Base-by-base conservation (phyloP, 2,797 vertebrate genomes). In the Lepidocolaptes lacrymiger region DNA sequence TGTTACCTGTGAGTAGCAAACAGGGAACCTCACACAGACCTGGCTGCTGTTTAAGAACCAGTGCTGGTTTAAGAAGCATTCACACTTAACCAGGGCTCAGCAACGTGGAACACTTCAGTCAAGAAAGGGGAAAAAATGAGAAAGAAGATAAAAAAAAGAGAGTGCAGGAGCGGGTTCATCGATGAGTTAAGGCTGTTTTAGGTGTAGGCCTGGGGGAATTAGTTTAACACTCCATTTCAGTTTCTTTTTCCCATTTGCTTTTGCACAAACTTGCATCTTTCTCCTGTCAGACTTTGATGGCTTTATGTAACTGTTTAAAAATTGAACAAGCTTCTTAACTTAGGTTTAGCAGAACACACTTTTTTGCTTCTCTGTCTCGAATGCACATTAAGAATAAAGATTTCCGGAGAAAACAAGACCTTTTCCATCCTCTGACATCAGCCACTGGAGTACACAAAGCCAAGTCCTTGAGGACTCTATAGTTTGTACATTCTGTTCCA, bases 241-340 rank as follows among this genome's bases (percentile, higher is more conserved):
- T 56, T 93, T 41, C 88, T 69, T 87, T 77, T 62, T 46, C 81
- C 78, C 56, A 84, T 91, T 93, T 75, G 89, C 88, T 91, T 91
- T 58, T 85, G 62, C 85, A 88, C 79, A 88, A 92, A 85, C 88
- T 87, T 61, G 77, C 79, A 85, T 96, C 90, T 96, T 73, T 75
- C 73, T 89, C 91, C 93, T 94, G 95, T 93, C 96, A 96, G 93
- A 77, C 93, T 96, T 94, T 96, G 95, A 97, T 97, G 97, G 97
- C 91, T 97, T 97, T 97, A 97, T 96, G 97, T 97, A 97, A 97
- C 95, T 95, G 90, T 96, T 98, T 97, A 98, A 98, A 98, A 97
- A 97, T 97, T 98, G 97, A 97, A 96, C 88, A 95, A 59, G 91
- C 95, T 96, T 94, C 96, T 97, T 96, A 97, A 97, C 96, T 95